Evolutionary conservation across 2,797 vertebrate species (phyloP).

Genomic region (Semotilus atromaculatus): DNA sequence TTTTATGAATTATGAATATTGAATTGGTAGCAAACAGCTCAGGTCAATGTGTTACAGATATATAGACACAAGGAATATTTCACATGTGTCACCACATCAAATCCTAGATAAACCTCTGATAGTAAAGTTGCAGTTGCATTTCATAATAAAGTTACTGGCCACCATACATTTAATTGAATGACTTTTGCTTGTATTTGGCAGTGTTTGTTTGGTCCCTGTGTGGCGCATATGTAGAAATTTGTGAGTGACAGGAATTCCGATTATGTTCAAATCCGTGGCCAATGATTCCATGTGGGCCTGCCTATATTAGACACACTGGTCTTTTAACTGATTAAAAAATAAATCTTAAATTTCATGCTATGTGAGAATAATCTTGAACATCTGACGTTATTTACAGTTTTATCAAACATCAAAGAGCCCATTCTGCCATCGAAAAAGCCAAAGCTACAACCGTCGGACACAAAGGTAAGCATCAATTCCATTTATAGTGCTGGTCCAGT

Average conservation of each 20-base stretch:
- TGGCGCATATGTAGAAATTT: background rate
- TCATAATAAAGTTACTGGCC: background rate
- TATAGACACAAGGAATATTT: background rate
- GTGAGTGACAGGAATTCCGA: slow-evolving; percentile 13
- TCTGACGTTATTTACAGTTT: slow-evolving; percentile 77
- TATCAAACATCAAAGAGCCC: slow-evolving; percentile 91
- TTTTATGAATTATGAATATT: background rate
- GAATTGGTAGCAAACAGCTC: background rate
- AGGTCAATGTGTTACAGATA: background rate
- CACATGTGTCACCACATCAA: background rate
- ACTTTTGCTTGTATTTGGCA: background rate
- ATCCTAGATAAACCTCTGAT: background rate
- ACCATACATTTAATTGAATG: background rate
- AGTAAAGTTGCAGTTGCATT: background rate
- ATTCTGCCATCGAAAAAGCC: slow-evolving; percentile 87
- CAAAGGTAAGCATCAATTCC: slow-evolving; percentile 82
- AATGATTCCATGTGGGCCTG: slow-evolving; percentile 15
- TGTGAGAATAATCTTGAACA: slow-evolving; percentile 34
- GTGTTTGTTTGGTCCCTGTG: background rate
- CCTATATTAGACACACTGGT: background rate
- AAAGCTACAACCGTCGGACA: slow-evolving; percentile 83
- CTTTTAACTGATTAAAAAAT: slow-evolving; percentile 11
- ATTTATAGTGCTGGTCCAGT: background rate
- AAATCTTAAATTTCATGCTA: slow-evolving; percentile 30
- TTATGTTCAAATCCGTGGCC: background rate